Conservation (phyloP, 2,888 invertebrate species). For the Tenthredo amoena region DNA sequence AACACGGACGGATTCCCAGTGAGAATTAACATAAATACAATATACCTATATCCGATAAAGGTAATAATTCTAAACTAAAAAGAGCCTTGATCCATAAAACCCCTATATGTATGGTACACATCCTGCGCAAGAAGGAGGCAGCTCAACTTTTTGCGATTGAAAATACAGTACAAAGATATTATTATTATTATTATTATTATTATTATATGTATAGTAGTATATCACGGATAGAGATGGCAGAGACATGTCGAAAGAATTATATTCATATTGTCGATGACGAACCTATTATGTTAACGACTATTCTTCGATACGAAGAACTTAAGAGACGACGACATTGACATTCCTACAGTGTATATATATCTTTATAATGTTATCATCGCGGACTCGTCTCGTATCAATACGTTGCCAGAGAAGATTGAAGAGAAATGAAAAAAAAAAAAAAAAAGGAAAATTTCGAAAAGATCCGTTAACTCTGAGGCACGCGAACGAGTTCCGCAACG, state of each 20-base stretch:
- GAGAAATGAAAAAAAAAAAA: not conserved
- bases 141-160: conserved; percentile 47
- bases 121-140: conserved; percentile 40
- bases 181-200: not conserved
- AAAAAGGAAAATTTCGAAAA: not conserved
- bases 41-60: conserved; percentile 3
- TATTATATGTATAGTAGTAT: conserved; percentile 1
- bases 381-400: not conserved
- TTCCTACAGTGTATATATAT: not conserved
- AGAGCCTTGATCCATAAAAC: conserved; percentile 27
- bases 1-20: conserved; percentile 74
- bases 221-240: not conserved
- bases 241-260: not conserved
- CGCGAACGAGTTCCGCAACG: too few species aligned
- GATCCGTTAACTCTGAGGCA: too few species aligned
- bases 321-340: conserved; percentile 14
- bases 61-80: conserved; percentile 14
- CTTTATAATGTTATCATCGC: not conserved
- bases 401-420: not conserved
- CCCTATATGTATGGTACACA: conserved; percentile 23
- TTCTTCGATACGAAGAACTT: not conserved
- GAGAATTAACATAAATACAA: conserved; percentile 57
- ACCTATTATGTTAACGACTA: not conserved
- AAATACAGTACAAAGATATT: conserved; percentile 25
- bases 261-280: not conserved